Conservation (phyloP, 2,888 invertebrate genomes). For the Miltochrista miniata region DNA sequence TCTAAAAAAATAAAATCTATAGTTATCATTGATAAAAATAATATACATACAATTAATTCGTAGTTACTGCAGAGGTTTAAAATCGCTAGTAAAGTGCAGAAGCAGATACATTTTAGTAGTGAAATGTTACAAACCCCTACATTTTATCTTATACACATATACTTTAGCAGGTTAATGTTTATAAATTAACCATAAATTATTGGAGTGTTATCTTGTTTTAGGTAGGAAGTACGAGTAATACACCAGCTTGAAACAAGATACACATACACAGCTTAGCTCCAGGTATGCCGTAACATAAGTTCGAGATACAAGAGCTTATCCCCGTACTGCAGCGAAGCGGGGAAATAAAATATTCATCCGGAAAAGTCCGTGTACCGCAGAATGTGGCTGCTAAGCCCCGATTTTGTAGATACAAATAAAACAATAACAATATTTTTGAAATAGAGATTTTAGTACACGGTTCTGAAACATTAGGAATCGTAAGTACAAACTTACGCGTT, state of each 20-base stretch:
- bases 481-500: too few relatives aligned
- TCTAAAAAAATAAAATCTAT: too few relatives aligned
- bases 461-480: too few relatives aligned
- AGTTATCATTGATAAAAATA: too few relatives aligned
- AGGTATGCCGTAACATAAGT: constrained; percentile 34
- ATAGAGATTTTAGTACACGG: constrained; percentile 16
- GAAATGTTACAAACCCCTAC: too few relatives aligned
- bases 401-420: constrained; percentile 40
- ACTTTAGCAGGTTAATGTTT: too few relatives aligned
- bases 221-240: background rate
- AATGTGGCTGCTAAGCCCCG: constrained; percentile 38
- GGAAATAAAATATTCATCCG: constrained; percentile 52
- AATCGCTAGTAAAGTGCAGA: too few relatives aligned
- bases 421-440: constrained; percentile 24
- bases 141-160: too few relatives aligned
- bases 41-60: too few relatives aligned
- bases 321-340: constrained; percentile 50
- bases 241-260: constrained; percentile 15
- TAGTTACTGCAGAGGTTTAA: too few relatives aligned
- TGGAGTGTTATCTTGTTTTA: constrained; percentile 12
- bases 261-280: constrained; percentile 36
- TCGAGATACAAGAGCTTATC: constrained; percentile 61
- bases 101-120: too few relatives aligned
- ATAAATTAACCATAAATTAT: too few relatives aligned
- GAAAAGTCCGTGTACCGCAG: constrained; percentile 39